A percentile compares a stretch with the other conserved stretches of the same genome.
phyloP scores from a whole-genome alignment of 92 coral and sea anemone genomes.

The Heliopora coerulea region DNA sequence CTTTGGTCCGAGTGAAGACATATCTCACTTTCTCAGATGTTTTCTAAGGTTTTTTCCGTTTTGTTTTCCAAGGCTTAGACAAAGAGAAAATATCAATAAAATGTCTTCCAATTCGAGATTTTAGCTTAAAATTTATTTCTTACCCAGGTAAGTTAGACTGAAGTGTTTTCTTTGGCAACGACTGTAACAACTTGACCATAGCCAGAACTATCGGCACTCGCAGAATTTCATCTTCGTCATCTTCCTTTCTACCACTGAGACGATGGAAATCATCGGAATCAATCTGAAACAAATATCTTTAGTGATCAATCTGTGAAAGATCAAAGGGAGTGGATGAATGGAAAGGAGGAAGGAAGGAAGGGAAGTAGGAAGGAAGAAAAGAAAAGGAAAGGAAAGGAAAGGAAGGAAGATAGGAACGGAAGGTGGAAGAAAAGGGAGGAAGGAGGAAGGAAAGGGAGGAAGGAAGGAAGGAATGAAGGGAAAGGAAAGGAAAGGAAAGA shows the following conservation, averaged over 20 bases:
- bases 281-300: background rate
- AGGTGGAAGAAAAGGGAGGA: too few species aligned
- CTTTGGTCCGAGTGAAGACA: too few species aligned
- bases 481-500: conserved; percentile 1
- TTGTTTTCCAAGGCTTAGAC: too few species aligned
- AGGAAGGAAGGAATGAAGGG: background rate
- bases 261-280: conserved; percentile 63
- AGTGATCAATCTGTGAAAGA: background rate
- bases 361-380: background rate
- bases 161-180: conserved; percentile 80
- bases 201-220: conserved; percentile 91
- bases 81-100: too few species aligned
- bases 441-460: background rate
- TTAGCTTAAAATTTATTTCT: too few species aligned
- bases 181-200: conserved; percentile 81
- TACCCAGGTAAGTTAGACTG: conserved; percentile 93
- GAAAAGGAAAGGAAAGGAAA: too few species aligned
- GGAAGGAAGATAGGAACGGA: too few species aligned
- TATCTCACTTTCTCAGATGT: too few species aligned
- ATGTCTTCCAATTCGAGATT: too few species aligned
- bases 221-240: conserved; percentile 79
- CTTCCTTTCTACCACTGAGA: conserved; percentile 64
- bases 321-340: background rate
- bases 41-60: too few species aligned
- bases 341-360: background rate